Evolutionary conservation across 1,140 invertebrate genomes (phyloP).

Genomic region (Glossosoma conforme): DNA sequence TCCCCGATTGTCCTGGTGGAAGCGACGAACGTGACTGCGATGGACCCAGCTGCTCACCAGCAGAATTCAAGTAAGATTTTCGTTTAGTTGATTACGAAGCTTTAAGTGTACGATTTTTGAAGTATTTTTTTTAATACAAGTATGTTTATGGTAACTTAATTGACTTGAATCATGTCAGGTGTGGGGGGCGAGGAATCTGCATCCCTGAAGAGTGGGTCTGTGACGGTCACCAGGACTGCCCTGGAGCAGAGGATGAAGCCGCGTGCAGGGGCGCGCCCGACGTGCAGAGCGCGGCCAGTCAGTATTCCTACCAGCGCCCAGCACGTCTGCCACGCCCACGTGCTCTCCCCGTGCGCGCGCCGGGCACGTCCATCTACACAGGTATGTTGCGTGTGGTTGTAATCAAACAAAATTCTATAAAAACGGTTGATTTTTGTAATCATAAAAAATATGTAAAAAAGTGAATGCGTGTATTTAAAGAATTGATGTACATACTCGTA

Average conservation of each 20-base stretch:
- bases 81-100: not conserved
- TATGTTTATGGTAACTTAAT: not conserved
- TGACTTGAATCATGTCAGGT: constrained; percentile 36
- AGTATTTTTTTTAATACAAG: not conserved
- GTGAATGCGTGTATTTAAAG: too few species aligned
- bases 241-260: constrained; percentile 72
- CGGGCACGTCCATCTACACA: too few species aligned
- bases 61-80: constrained; percentile 49
- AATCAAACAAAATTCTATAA: too few species aligned
- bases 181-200: constrained; percentile 55
- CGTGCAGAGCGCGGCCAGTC: constrained; percentile 34
- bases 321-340: constrained; percentile 19
- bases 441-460: too few species aligned
- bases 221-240: constrained; percentile 77
- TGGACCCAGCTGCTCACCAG: constrained; percentile 43
- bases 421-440: too few species aligned
- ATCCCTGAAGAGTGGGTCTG: constrained; percentile 71
- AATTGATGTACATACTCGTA: too few species aligned
- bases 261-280: constrained; percentile 41
- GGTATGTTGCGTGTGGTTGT: too few species aligned
- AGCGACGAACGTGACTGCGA: constrained; percentile 60
- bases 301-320: constrained; percentile 25
- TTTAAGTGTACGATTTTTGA: not conserved
- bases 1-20: constrained; percentile 57
- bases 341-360: too few species aligned